Evolutionary conservation across 2,113 vertebrate species (phyloP).

Genomic region (Phoxinus phoxinus): DNA sequence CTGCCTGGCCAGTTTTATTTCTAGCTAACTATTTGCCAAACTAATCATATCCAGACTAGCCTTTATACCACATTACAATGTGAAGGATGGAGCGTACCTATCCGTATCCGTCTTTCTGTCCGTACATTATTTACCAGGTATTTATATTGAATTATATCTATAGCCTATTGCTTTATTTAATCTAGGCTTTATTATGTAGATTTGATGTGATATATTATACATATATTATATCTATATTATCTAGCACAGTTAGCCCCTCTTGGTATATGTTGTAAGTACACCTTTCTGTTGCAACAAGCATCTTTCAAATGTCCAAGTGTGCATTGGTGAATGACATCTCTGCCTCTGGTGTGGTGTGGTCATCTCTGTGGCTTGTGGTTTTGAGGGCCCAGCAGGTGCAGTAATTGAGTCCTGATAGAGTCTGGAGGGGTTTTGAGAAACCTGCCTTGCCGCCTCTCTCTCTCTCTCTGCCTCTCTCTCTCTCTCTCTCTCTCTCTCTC

Average conservation of each 20-base stretch:
- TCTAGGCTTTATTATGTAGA: too few species aligned
- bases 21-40: slow-evolving; percentile 33
- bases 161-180: too few species aligned
- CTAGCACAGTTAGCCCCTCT: background rate
- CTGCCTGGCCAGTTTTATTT: slow-evolving; percentile 27
- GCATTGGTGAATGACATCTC: slow-evolving; percentile 22
- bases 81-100: too few species aligned
- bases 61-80: background rate
- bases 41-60: background rate
- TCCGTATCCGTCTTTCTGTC: too few species aligned
- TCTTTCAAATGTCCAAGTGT: slow-evolving; percentile 6
- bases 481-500: slow-evolving; percentile 12
- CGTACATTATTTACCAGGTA: too few species aligned
- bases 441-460: slow-evolving; percentile 6
- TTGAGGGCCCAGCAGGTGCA: slow-evolving; percentile 42
- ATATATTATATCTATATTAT: too few species aligned
- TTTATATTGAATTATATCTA: too few species aligned
- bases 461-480: slow-evolving; percentile 28
- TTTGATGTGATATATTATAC: too few species aligned
- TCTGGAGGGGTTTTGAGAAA: slow-evolving; percentile 54
- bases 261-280: background rate
- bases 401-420: slow-evolving; percentile 57
- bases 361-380: slow-evolving; percentile 37
- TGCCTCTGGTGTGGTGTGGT: slow-evolving; percentile 43
- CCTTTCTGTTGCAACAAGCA: background rate